Evolutionary conservation across 1,140 invertebrate genomes (phyloP).

Genomic region (Drosophila sp.): DNA sequence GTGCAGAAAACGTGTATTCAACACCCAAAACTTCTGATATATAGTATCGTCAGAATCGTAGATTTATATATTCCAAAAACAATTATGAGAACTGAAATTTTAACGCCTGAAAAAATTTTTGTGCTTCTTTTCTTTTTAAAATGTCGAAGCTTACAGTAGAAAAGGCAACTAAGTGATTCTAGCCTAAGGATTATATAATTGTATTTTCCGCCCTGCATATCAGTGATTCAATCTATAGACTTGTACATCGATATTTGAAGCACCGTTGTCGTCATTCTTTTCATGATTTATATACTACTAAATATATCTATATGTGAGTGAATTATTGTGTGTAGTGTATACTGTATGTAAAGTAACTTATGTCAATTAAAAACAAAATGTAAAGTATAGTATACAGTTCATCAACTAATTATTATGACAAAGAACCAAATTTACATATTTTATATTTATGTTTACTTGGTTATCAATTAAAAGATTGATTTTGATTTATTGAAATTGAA

Average conservation of each 20-base stretch:
- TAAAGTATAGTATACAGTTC: neutral
- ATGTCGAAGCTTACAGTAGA: conserved; percentile 38
- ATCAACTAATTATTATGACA: neutral
- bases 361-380: neutral
- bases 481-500: too few relatives aligned
- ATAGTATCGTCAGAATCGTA: too few relatives aligned
- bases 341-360: conserved; percentile 8
- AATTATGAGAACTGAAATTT: conserved; percentile 15
- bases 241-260: conserved; percentile 18
- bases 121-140: conserved; percentile 1
- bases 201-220: conserved; percentile 7
- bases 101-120: neutral
- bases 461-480: too few relatives aligned
- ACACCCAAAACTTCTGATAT: too few relatives aligned
- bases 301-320: conserved; percentile 16
- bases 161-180: conserved; percentile 55
- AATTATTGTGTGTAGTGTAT: conserved; percentile 1
- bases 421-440: neutral
- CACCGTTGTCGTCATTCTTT: conserved; percentile 38
- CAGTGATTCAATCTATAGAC: neutral
- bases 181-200: conserved; percentile 31
- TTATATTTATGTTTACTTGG: neutral
- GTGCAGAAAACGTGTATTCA: too few relatives aligned
- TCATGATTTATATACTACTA: conserved; percentile 6
- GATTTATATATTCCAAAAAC: too few relatives aligned